Evolutionary conservation across 1,140 invertebrate genomes (phyloP), one percentile per base, ranked within the genome.

Genomic region (Diorhabda carinulata): DNA sequence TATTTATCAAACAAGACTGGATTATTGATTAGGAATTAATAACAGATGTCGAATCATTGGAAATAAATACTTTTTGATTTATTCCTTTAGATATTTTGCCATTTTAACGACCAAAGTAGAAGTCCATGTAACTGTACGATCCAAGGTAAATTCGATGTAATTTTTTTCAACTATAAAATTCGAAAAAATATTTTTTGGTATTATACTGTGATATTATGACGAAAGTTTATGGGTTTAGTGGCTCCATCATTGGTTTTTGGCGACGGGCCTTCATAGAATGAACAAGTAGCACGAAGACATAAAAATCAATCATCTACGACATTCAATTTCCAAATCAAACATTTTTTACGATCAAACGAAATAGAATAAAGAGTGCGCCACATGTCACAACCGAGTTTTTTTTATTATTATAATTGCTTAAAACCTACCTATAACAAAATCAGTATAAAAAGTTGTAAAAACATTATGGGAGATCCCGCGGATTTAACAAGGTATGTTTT

Each of bases 311-410:
- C 47, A 4, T 52, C 6, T n/a, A 52, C 47, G 47, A 52, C 47
- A 52, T n/a, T 52, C n/a, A 52, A 52, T 52, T 52, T 52, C n/a
- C n/a, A 52, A 52, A 52, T 52, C 47, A 52, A 52, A 52, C n/a
- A 52, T n/a, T 52, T 52, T 52, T 52, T 52, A 52, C n/a, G 47
- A 52, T 52, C 6, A 6, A 8, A 52, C 47, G n/a, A 52, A 52
- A 52, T 52, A 52, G 47, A 52, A 52, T 52, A 52, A 52, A 52
- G 47, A 6, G n/a, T 8, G 47, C 47, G 47, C 47, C 47, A 52
- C 47, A 52, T 52, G 47, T 52, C 47, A 52, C 6, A 52, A 52
- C 47, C n/a, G n/a, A 52, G 47, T 6, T 8, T 52, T n/a, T 52
- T 52, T 52, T 52, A 52, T 52, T 52, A 52, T 52, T 52, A n/a